A percentile compares a stretch with the other conserved stretches of the same genome.
Conservation (phyloP, 2,113 vertebrate species). For the Pangasianodon hypophthalmus region DNA sequence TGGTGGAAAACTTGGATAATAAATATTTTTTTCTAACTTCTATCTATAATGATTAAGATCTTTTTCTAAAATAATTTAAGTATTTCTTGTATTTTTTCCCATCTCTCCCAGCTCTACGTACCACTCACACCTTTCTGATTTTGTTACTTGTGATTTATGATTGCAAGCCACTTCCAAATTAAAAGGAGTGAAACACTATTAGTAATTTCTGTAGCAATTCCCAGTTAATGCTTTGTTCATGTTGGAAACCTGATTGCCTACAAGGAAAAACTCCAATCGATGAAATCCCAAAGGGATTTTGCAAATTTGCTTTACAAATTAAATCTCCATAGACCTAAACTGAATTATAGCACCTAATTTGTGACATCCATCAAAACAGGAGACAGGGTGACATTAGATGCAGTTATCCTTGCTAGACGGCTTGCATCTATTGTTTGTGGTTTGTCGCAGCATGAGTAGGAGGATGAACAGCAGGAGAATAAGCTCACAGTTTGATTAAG, state of each 20-base stretch:
- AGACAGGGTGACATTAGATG: slow-evolving; percentile 5
- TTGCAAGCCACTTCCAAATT: not conserved
- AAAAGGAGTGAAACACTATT: not conserved
- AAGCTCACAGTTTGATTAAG: slow-evolving; percentile 10
- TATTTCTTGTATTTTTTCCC: not conserved
- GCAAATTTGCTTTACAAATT: slow-evolving; percentile 2
- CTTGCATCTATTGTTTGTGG: not conserved
- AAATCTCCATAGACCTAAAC: slow-evolving; percentile 14
- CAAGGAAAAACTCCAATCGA: not conserved
- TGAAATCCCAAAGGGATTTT: not conserved
- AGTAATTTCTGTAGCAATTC: no score
- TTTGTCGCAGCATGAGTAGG: slow-evolving; percentile 1
- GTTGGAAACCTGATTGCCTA: not conserved
- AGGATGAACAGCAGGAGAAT: slow-evolving; percentile 4
- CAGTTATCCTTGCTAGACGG: not conserved
- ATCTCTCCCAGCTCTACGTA: not conserved
- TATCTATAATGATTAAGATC: not conserved
- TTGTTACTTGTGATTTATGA: no score
- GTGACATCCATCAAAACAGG: slow-evolving; percentile 16
- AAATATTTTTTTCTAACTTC: not conserved
- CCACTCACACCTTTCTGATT: not conserved
- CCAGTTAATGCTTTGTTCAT: not conserved
- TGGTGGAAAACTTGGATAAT: not conserved
- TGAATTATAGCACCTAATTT: slow-evolving; percentile 3
- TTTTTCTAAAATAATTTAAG: not conserved